phyloP scores from a whole-genome alignment of 2,113 vertebrate species.

The Sorex araneus region DNA sequence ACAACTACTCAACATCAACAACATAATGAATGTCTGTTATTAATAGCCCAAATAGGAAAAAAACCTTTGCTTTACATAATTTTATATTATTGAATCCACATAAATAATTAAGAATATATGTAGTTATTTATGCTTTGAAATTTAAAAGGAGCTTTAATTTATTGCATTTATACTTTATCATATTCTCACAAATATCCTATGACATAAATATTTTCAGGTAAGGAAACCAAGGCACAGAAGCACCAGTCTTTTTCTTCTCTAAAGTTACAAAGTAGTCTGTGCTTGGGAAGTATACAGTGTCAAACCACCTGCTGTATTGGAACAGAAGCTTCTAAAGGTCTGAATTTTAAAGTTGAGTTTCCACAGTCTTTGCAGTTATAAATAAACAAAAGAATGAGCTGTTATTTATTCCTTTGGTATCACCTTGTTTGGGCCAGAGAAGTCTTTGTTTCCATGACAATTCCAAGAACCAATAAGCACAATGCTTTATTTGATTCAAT shows the following conservation, averaged over 20 bases:
- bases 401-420: background rate
- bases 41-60: background rate
- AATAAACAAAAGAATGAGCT: slow-evolving; percentile 40
- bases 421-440: slow-evolving; percentile 22
- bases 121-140: slow-evolving; percentile 16
- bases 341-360: background rate
- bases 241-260: background rate
- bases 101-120: background rate
- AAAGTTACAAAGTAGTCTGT: background rate
- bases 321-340: slow-evolving; percentile 8
- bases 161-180: slow-evolving; percentile 14
- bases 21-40: background rate
- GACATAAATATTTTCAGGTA: slow-evolving; percentile 5
- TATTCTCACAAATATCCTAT: background rate
- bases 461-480: slow-evolving; percentile 38
- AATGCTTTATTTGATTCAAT: slow-evolving; percentile 22
- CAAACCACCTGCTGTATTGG: background rate
- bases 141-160: background rate
- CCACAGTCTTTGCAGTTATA: slow-evolving; percentile 20
- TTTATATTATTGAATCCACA: background rate
- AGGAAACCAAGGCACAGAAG: background rate
- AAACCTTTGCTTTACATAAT: background rate
- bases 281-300: background rate
- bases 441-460: slow-evolving; percentile 70
- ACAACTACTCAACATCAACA: background rate